Evolutionary conservation across 2,888 invertebrate species (phyloP).

Genomic region (Nomada lathburiana): DNA sequence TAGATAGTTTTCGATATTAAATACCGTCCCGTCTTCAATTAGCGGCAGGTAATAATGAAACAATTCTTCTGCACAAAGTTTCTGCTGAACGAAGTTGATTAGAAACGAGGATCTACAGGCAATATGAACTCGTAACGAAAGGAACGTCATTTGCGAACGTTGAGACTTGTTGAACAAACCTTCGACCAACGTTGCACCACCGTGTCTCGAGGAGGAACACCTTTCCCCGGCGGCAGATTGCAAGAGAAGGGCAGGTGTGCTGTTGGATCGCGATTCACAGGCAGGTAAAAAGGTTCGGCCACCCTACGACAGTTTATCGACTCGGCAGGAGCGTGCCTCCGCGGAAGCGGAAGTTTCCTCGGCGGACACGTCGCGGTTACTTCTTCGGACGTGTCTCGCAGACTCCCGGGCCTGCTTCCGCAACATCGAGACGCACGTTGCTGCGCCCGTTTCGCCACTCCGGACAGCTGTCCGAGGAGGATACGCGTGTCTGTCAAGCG

Average conservation of each 20-base stretch:
- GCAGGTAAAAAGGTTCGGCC: constrained; percentile 35
- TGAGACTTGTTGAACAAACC: too few relatives aligned
- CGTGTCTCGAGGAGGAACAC: too few relatives aligned
- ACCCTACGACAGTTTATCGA: constrained; percentile 41
- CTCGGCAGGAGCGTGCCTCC: background rate
- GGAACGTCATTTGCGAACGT: too few relatives aligned
- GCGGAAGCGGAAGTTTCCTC: background rate
- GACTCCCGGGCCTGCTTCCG: background rate
- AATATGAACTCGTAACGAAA: too few relatives aligned
- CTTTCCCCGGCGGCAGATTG: too few relatives aligned
- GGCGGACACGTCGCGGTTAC: background rate
- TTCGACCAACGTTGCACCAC: too few relatives aligned
- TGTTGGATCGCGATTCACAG: constrained; percentile 1
- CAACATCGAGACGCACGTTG: background rate
- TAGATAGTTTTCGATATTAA: too few relatives aligned
- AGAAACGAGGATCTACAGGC: too few relatives aligned
- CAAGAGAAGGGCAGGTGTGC: background rate
- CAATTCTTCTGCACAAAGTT: too few relatives aligned
- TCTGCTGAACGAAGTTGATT: too few relatives aligned
- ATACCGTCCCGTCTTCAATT: too few relatives aligned
- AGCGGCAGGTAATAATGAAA: too few relatives aligned
- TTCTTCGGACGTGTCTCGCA: background rate
- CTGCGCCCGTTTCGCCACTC: background rate
- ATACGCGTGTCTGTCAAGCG: background rate
- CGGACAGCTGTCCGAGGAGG: background rate